A percentile compares a stretch with the other conserved stretches of the same genome.
phyloP scores from a whole-genome alignment of 2,113 vertebrate genomes.

The Murina feae region DNA sequence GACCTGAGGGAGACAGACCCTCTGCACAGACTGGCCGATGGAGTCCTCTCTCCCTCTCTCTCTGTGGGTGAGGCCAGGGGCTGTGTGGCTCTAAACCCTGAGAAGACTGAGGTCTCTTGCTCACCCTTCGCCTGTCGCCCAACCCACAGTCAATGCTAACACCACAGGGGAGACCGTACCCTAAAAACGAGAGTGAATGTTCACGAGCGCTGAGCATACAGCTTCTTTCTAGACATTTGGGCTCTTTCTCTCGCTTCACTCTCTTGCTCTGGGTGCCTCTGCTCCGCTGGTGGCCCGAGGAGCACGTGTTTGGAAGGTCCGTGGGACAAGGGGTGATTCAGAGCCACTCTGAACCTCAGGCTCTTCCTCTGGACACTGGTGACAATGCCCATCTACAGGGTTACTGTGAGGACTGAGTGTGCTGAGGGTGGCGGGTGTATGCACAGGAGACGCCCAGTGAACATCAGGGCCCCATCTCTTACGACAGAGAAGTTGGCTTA shows the following conservation, averaged over 20 bases:
- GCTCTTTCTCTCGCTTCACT: background rate
- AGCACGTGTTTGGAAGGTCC: rapidly evolving
- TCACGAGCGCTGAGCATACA: too few relatives aligned
- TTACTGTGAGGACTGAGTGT: background rate
- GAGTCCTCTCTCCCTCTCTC: background rate
- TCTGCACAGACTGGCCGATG: rapidly evolving
- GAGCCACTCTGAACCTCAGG: background rate
- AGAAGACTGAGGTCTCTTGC: background rate
- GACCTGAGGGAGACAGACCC: background rate
- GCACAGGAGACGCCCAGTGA: rapidly evolving
- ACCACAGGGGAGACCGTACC: background rate
- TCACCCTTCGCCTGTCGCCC: rapidly evolving
- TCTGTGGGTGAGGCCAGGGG: background rate
- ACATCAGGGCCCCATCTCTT: rapidly evolving
- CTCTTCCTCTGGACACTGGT: background rate
- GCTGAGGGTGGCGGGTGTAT: rapidly evolving
- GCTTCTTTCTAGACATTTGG: background rate
- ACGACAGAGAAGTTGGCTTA: background rate
- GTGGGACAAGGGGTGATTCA: rapidly evolving
- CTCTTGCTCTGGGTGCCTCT: background rate
- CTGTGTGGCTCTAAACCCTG: rapidly evolving
- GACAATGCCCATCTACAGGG: rapidly evolving
- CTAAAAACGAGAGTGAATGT: background rate
- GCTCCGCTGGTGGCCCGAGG: background rate
- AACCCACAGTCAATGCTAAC: background rate